Evolutionary conservation across 2,113 vertebrate genomes (phyloP).

Genomic region (Notarius quadriscutis): DNA sequence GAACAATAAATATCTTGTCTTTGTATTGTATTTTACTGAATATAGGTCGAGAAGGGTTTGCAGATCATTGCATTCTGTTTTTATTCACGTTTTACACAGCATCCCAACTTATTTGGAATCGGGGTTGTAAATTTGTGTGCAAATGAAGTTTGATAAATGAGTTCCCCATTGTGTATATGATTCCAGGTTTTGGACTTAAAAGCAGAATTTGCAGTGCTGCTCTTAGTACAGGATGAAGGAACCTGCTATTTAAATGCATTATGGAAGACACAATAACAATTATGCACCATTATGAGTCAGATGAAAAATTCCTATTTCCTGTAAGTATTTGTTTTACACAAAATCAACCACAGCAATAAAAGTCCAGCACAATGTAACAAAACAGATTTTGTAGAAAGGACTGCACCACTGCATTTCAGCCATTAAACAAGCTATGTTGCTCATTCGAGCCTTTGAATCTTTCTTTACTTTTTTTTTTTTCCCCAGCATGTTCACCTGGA

Average conservation of each 20-base stretch:
- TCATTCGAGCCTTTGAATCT: slow-evolving; percentile 8
- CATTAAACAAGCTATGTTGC: slow-evolving; percentile 43
- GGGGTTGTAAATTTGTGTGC: not conserved
- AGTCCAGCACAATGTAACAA: slow-evolving; percentile 45
- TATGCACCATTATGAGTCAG: not conserved
- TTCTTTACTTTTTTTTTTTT: not conserved
- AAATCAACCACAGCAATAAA: slow-evolving; percentile 48
- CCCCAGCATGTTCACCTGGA: not conserved
- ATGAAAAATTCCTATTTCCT: not conserved
- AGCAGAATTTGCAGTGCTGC: not conserved
- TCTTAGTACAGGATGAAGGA: not conserved
- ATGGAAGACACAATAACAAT: not conserved
- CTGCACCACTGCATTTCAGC: slow-evolving; percentile 27
- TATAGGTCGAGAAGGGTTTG: too few relatives aligned
- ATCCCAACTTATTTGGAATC: too few relatives aligned
- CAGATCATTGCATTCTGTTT: too few relatives aligned
- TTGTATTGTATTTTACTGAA: too few relatives aligned
- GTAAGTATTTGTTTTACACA: not conserved
- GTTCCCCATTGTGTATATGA: not conserved
- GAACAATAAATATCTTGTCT: too few relatives aligned
- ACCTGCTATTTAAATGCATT: not conserved
- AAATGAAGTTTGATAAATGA: not conserved
- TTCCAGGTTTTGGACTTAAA: not conserved
- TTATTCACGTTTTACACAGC: too few relatives aligned
- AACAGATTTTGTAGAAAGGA: slow-evolving; percentile 28